Percentiles rank a stretch among this genome's conserved stretches.
Evolutionary conservation across 1,140 invertebrate species (phyloP).

Genomic region (Sweltsa coloradensis): DNA sequence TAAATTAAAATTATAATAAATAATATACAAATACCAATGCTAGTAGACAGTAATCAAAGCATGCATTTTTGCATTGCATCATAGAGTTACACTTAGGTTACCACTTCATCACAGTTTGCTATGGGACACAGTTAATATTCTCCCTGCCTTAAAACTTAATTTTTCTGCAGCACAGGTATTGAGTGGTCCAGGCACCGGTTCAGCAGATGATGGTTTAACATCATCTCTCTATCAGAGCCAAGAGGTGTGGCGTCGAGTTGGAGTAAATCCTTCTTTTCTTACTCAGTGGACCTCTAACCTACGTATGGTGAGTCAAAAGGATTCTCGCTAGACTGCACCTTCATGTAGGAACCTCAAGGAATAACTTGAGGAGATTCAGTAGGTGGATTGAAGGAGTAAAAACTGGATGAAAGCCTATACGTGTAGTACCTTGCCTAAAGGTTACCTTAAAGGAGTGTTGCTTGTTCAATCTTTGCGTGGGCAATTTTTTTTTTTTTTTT

Average conservation of each 20-base stretch:
- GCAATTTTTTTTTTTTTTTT: too few relatives aligned
- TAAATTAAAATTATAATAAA: too few relatives aligned
- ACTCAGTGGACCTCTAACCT: constrained; percentile 55
- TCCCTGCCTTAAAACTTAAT: constrained; percentile 8
- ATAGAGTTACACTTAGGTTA: neutral
- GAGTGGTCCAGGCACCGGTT: constrained; percentile 29
- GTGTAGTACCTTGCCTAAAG: neutral
- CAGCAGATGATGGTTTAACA: constrained; percentile 32
- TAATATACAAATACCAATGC: too few relatives aligned
- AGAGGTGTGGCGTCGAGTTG: constrained; percentile 44
- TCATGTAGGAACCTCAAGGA: neutral
- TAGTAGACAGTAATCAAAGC: too few relatives aligned
- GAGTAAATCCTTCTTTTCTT: constrained; percentile 42
- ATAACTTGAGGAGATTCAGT: neutral
- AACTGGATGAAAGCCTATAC: neutral
- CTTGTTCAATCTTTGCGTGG: neutral
- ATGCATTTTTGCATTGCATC: constrained; percentile 2
- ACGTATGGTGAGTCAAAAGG: constrained; percentile 43
- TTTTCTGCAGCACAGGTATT: constrained; percentile 25
- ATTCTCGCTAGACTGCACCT: neutral
- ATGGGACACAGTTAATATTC: constrained; percentile 6
- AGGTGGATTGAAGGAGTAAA: neutral
- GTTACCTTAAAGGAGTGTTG: neutral
- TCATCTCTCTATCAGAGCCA: constrained; percentile 30
- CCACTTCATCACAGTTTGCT: neutral